These are phyloP conservation scores for Cricetomys ansorgei DNA, from an alignment of 2,113 vertebrate species.

Conservation along the genomic window DNA sequence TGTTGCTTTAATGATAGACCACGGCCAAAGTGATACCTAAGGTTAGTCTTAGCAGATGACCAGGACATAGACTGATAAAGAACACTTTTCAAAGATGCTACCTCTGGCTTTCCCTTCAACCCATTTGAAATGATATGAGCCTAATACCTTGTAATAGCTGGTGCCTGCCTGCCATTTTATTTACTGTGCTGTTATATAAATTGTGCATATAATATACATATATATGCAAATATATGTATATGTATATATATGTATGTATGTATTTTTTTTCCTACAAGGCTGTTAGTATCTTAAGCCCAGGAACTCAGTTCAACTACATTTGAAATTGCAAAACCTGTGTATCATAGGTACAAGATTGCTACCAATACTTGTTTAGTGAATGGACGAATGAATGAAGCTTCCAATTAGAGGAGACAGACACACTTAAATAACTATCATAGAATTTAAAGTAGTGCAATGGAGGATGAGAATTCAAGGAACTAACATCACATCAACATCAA, in stretches of 20 bases:
- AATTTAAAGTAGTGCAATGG: neutral
- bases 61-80: no score
- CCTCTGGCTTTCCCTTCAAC: neutral
- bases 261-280: neutral
- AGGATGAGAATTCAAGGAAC: neutral
- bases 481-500: no score
- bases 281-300: neutral
- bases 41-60: no score
- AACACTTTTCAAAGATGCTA: conserved; percentile 15
- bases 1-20: neutral
- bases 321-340: neutral
- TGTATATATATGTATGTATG: neutral
- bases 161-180: neutral
- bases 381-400: neutral
- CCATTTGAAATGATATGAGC: neutral
- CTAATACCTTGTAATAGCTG: conserved; percentile 11
- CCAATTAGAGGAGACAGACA: neutral
- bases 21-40: neutral
- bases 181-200: no score
- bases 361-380: neutral
- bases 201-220: neutral
- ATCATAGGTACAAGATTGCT: neutral
- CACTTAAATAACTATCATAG: neutral
- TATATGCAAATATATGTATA: neutral
- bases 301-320: neutral